These are phyloP conservation scores for Channa striata DNA, from an alignment of 2,797 vertebrate genomes.

Conservation along the genomic window DNA sequence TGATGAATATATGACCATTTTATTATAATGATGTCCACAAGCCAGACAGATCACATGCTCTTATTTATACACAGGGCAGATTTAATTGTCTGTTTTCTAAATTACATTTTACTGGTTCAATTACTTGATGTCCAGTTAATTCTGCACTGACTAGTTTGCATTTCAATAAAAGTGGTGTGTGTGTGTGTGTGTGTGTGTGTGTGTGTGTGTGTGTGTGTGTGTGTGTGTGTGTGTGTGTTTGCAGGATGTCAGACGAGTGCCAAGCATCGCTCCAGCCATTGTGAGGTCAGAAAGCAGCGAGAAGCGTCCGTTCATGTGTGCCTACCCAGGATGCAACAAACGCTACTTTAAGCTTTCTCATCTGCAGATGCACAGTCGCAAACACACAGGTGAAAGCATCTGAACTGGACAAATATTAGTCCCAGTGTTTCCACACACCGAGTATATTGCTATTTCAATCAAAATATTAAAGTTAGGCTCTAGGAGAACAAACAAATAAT, in stretches of 20 bases:
- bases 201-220: conserved; percentile 38
- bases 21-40: conserved; percentile 64
- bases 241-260: conserved; percentile 94
- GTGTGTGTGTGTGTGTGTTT: conserved; percentile 31
- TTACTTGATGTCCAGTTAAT: conserved; percentile 35
- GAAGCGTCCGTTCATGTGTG: conserved; percentile 98
- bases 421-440: neutral
- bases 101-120: conserved; percentile 50
- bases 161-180: conserved; percentile 21
- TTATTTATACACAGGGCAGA: conserved; percentile 46
- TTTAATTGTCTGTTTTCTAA: conserved; percentile 59
- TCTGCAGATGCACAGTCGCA: conserved; percentile 97
- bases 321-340: conserved; percentile 98
- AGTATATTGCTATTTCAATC: neutral
- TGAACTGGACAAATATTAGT: neutral
- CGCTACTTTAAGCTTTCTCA: conserved; percentile 99
- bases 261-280: conserved; percentile 92
- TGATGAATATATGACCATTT: conserved; percentile 74
- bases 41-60: conserved; percentile 46
- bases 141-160: conserved; percentile 16
- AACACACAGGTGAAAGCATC: conserved; percentile 92
- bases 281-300: conserved; percentile 95
- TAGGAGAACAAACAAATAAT: neutral
- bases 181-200: conserved; percentile 22
- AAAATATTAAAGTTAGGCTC: neutral